Evolutionary conservation across 2,888 invertebrate genomes (phyloP), one percentile per base, ranked within the genome.

Genomic region (Eupithecia exiguata): DNA sequence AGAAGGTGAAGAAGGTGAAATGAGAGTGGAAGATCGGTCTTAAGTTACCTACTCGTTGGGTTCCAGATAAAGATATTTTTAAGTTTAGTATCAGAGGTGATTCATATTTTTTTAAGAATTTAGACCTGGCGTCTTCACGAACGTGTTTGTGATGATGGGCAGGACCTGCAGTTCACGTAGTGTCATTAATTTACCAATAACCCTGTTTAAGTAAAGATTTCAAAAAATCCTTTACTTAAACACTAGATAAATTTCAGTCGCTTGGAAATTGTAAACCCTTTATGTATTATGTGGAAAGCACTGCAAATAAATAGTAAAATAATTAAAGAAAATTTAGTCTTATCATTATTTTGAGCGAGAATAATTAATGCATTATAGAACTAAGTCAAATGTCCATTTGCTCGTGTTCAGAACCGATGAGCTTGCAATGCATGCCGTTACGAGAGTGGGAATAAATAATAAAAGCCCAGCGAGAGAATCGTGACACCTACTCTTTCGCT

Each of bases 401-500:
- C 89, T 89, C 87, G 85, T 86, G 86, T 85, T 84, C 82, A 79
- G 78, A 81, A 83, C 82, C 82, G 84, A 82, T 79, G 79, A 79
- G 81, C 84, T 86, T 85, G 84, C 85, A 84, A 85, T 86, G 84
- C 85, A 84, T 83, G 86, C 83, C 84, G 87, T 87, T 88, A 88
- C 83, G 84, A 87, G 87, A 89, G 88, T 87, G 84, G 85, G 86
- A 87, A 92, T 92, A 92, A 94, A 92, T 92, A 94, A 93, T 92
- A 93, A 89, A 89, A 90, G 82, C 87, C 89, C 86, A 85, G 88
- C 88, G 84, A 87, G 87, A 80, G 86, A 92, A 87, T 94, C 94
- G 94, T 94, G 94, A 94, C 93, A 92, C 88, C 87, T 89, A 89
- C 90, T 90, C 91, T 90, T 88, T 90, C 91, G 86, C 91, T 94